These are phyloP conservation scores for Nautilus pompilius DNA, from an alignment of 1,140 invertebrate genomes.

Conservation along the genomic window DNA sequence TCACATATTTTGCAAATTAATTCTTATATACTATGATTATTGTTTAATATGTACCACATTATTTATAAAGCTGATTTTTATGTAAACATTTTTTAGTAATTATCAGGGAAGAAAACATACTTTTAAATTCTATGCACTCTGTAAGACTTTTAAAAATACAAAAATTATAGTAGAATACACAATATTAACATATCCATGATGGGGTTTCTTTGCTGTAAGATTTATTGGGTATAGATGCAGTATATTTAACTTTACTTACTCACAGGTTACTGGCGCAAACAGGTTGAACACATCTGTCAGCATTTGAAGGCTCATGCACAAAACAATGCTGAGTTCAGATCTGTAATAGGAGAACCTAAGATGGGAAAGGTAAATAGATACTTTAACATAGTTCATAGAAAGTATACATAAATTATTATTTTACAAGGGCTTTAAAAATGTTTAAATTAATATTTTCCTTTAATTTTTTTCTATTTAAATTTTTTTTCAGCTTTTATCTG, in stretches of 20 bases:
- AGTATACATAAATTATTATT: background rate
- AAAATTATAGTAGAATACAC: no score
- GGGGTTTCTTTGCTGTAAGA: no score
- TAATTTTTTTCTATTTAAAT: background rate
- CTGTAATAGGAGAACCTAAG: constrained; percentile 54
- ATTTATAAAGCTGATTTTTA: no score
- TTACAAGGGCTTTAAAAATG: background rate
- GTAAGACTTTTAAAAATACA: no score
- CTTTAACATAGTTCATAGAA: background rate
- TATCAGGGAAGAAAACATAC: no score
- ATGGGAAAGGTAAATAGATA: constrained; percentile 49
- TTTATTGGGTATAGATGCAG: no score
- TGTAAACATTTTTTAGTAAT: no score
- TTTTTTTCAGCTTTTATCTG: constrained; percentile 39
- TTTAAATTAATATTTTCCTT: background rate
- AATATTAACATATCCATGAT: no score
- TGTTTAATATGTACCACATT: no score
- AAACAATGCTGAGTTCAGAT: constrained; percentile 55
- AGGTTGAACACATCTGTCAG: constrained; percentile 54
- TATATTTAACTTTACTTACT: constrained; percentile 2
- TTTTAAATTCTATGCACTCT: no score
- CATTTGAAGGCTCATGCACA: constrained; percentile 54
- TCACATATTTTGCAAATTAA: no score
- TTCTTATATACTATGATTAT: no score
- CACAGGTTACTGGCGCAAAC: constrained; percentile 56